These are phyloP conservation scores for Amiota communis DNA, from an alignment of 2,888 invertebrate genomes.

Conservation along the genomic window DNA sequence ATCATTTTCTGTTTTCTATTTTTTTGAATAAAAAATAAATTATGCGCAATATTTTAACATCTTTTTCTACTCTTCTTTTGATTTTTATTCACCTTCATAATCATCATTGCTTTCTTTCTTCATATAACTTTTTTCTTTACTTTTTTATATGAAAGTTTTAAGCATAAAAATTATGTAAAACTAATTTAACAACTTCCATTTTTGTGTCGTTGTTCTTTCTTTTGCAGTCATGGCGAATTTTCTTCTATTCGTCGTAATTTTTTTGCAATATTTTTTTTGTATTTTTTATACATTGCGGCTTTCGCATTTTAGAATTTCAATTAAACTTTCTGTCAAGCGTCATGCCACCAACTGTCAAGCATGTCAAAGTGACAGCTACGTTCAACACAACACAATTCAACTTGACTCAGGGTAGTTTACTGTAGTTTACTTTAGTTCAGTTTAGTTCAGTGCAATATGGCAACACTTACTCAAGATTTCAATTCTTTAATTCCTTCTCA, in stretches of 20 bases:
- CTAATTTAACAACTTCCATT: constrained; percentile 25
- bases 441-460: constrained; percentile 6
- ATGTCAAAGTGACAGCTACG: constrained; percentile 19
- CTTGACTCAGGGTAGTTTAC: not conserved
- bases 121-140: not conserved
- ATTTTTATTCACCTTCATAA: no score
- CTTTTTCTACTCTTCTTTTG: no score
- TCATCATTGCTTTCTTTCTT: not conserved
- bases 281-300: constrained; percentile 20
- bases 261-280: constrained; percentile 19
- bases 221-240: not conserved
- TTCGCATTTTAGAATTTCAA: constrained; percentile 55
- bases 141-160: constrained; percentile 11
- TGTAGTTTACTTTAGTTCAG: not conserved
- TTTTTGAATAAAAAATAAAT: constrained; percentile 2
- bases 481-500: constrained; percentile 51
- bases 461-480: constrained; percentile 51
- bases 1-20: not conserved
- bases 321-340: constrained; percentile 59
- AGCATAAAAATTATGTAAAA: constrained; percentile 27
- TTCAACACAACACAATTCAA: not conserved
- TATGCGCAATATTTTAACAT: constrained; percentile 2
- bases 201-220: not conserved
- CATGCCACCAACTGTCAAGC: constrained; percentile 57
- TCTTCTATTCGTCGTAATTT: not conserved